Conservation (phyloP, 2,797 vertebrate species). For the Fringilla coelebs region DNA sequence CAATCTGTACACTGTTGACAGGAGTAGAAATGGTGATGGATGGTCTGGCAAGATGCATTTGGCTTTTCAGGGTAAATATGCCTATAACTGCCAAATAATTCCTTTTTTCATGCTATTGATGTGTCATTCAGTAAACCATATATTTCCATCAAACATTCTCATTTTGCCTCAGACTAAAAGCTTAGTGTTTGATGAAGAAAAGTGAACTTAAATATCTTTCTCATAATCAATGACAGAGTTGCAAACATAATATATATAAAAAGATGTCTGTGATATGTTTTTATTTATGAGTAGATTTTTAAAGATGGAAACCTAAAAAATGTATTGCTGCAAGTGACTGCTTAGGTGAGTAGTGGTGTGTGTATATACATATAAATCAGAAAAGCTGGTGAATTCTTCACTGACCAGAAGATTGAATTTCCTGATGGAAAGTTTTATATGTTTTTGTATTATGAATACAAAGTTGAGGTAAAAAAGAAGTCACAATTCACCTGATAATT, state of each 20-base stretch:
- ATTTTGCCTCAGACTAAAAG: neutral
- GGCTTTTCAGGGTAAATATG: neutral
- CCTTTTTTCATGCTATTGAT: neutral
- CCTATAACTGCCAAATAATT: conserved; percentile 29
- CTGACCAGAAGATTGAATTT: neutral
- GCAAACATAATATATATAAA: neutral
- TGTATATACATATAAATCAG: neutral
- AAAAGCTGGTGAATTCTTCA: neutral
- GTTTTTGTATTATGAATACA: neutral
- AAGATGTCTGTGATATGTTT: neutral
- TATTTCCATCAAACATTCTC: neutral
- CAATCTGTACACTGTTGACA: neutral
- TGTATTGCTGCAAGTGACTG: neutral
- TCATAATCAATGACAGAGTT: neutral
- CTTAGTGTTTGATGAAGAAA: neutral
- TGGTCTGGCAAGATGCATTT: conserved; percentile 25
- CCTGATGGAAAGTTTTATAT: neutral
- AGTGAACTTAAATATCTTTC: neutral
- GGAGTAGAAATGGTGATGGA: conserved; percentile 23
- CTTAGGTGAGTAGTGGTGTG: neutral
- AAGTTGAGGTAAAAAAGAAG: neutral
- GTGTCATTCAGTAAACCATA: neutral
- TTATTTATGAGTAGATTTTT: neutral
- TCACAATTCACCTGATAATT: neutral
- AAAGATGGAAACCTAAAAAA: fast-evolving